phyloP scores from a whole-genome alignment of 2,888 invertebrate species.

The Dryadula phaetusa region DNA sequence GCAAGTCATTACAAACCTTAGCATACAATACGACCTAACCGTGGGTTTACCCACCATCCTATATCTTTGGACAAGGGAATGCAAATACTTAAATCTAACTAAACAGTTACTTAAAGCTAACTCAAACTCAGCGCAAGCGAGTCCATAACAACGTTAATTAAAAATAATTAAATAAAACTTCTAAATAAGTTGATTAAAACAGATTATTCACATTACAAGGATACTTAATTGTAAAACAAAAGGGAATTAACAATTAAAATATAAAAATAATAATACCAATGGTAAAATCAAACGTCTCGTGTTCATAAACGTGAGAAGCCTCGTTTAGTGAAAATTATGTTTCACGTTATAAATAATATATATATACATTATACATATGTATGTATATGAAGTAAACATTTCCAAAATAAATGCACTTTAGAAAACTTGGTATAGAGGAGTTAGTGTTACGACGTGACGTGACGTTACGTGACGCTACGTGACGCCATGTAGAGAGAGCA shows the following conservation, averaged over 20 bases:
- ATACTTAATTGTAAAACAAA: not conserved
- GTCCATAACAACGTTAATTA: not conserved
- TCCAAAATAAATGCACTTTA: slow-evolving; percentile 25
- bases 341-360: not conserved
- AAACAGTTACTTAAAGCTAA: slow-evolving; percentile 33
- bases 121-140: slow-evolving; percentile 25
- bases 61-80: slow-evolving; percentile 29
- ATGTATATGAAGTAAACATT: slow-evolving; percentile 22
- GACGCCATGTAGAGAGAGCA: not conserved
- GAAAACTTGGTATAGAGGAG: slow-evolving; percentile 20
- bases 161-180: not conserved
- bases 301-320: slow-evolving; percentile 14
- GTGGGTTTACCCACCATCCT: slow-evolving; percentile 25
- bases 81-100: slow-evolving; percentile 28
- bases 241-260: not conserved
- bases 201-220: not conserved
- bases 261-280: not conserved
- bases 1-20: slow-evolving; percentile 20
- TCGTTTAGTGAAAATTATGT: not conserved
- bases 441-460: not conserved
- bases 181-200: not conserved
- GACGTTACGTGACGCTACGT: no score
- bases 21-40: slow-evolving; percentile 18
- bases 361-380: not conserved
- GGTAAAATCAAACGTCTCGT: slow-evolving; percentile 3